Base-by-base conservation (phyloP, 2,888 invertebrate genomes). In the Linnaemya vulpina region DNA sequence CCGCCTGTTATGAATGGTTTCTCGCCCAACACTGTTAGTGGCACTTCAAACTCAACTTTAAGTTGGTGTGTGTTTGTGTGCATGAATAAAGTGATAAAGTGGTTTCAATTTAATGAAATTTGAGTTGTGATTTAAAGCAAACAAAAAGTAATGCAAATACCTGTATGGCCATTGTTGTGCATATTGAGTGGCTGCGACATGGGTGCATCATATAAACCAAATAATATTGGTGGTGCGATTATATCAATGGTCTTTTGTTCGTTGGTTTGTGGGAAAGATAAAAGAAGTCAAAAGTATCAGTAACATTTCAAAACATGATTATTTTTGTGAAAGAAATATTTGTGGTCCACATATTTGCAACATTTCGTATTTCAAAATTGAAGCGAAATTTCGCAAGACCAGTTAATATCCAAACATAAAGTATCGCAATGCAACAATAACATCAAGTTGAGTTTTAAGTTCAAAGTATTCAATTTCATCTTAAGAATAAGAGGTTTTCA, bases 81-180 rank as follows among this genome's bases (percentile, higher is more conserved):
- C 65, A 22, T 43, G 30, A n/a, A n/a, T n/a, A n/a, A n/a, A n/a
- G n/a, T n/a, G n/a, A n/a, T n/a, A n/a, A 43, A 55, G 15, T 55
- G 17, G 20, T 68, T 43, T 20, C 30, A 9, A 20, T 76, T 8
- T 13, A 20, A 58, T 22, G 25, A 53, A 40, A 62, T 40, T 68
- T 53, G 3, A 46, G 46, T 58, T 49, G 49, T 15, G 3, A 5
- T 30, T 53, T 63, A 2, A 17, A 20, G 20, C 15, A 74, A 38
- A 13, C n/a, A n/a, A 49, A 73, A 35, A 9, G 17, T 62, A 35
- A 60, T 17, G 9, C 51, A 88, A 87, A 87, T 87, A 90, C 89
- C 87, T 88, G 96, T 95, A 90, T 96, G 95, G n/a, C 96, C 96
- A 89, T 94, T 95, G 88, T 96, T 96, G 46, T 93, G 93, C 58